Conservation (phyloP, 2,888 invertebrate species). For the Rhabditoides inermis region DNA sequence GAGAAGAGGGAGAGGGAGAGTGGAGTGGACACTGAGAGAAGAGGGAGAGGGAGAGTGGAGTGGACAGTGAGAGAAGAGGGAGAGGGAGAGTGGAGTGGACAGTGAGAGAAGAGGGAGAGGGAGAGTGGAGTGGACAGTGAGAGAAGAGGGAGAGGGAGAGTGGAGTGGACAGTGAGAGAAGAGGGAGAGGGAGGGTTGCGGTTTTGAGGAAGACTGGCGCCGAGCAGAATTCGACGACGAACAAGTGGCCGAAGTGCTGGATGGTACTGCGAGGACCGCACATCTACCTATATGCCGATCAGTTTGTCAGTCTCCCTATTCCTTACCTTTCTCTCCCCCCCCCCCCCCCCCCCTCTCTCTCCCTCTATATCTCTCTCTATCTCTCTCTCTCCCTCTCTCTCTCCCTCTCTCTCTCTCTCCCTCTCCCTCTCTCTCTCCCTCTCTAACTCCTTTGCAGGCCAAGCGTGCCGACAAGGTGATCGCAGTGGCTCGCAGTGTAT, state of each 20-base stretch:
- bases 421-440: conserved; percentile 35
- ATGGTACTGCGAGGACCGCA: conserved; percentile 31
- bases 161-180: neutral
- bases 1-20: no score
- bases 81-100: neutral
- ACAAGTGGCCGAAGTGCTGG: conserved; percentile 48
- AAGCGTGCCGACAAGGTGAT: conserved; percentile 38
- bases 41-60: neutral
- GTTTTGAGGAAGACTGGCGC: conserved; percentile 24
- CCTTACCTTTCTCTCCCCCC: no score
- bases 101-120: neutral
- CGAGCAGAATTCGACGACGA: conserved; percentile 22
- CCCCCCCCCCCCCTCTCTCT: no score
- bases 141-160: neutral
- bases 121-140: neutral
- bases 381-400: conserved; percentile 34
- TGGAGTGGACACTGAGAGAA: neutral
- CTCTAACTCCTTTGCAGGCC: no score
- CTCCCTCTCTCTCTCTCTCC: conserved; percentile 28
- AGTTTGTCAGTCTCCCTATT: conserved; percentile 30
- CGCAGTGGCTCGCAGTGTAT: conserved; percentile 27
- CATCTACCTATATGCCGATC: conserved; percentile 34
- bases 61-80: no score
- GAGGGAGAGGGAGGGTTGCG: neutral
- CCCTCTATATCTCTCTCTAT: no score